A percentile compares a stretch with the other conserved stretches of the same genome.
phyloP scores from a whole-genome alignment of 2,888 invertebrate genomes.

The Halictus ligatus region DNA sequence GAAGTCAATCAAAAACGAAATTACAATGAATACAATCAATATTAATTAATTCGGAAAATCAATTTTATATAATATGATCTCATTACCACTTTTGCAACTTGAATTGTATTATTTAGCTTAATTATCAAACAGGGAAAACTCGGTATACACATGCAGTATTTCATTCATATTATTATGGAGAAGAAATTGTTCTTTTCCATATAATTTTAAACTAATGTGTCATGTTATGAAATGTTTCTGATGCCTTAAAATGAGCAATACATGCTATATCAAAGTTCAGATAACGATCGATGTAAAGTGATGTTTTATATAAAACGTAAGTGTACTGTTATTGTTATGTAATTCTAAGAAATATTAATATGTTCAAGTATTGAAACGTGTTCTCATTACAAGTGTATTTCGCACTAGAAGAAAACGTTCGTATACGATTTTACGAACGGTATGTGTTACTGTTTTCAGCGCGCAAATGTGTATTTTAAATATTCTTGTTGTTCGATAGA shows the following conservation, averaged over 20 bases:
- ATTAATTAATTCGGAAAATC: conserved; percentile 1
- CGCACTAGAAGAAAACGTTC: conserved; percentile 8
- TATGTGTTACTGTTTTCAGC: conserved; percentile 22
- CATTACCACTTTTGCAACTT: conserved; percentile 9
- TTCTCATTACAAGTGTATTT: conserved; percentile 31
- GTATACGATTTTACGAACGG: conserved; percentile 28
- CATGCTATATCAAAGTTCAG: conserved; percentile 28
- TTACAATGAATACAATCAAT: conserved; percentile 31
- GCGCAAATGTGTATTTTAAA: conserved; percentile 58
- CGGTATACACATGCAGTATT: background rate
- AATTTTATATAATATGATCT: conserved; percentile 10
- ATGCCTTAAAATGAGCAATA: conserved; percentile 4
- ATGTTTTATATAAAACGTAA: conserved; percentile 38
- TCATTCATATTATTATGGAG: conserved; percentile 3
- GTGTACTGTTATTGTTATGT: conserved; percentile 47
- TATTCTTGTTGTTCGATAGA: conserved; percentile 47
- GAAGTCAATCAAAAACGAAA: conserved; percentile 51
- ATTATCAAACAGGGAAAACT: background rate
- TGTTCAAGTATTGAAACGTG: conserved; percentile 42
- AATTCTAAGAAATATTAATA: conserved; percentile 32
- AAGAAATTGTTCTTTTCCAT: background rate
- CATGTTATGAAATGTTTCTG: conserved; percentile 3
- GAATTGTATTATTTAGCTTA: conserved; percentile 20
- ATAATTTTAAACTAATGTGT: background rate
- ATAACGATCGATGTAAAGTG: conserved; percentile 17